phyloP scores from a whole-genome alignment of 2,113 vertebrate species.

The Urocitellus parryii region DNA sequence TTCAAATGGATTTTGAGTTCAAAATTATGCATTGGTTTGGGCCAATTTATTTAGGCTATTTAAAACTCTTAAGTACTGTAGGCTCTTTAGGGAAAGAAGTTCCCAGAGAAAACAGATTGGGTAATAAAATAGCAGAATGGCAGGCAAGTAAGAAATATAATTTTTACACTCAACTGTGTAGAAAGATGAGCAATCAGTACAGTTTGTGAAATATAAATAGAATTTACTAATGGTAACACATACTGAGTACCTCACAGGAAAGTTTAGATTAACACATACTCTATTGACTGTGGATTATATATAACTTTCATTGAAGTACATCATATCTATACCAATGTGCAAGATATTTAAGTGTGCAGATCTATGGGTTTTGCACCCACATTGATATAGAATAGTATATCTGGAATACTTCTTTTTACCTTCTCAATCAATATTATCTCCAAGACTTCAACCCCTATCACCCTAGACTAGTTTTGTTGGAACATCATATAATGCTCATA shows the following conservation, averaged over 20 bases:
- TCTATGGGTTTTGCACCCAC: neutral
- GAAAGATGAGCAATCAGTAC: neutral
- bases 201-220: neutral
- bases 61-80: slow-evolving; percentile 25
- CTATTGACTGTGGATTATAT: neutral
- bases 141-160: neutral
- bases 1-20: slow-evolving; percentile 34
- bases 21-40: neutral
- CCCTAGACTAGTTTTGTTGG: neutral
- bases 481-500: neutral
- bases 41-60: slow-evolving; percentile 40
- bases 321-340: neutral
- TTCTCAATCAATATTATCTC: neutral
- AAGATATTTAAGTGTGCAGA: neutral
- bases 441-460: neutral
- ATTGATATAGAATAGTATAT: neutral
- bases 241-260: neutral
- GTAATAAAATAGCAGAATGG: neutral
- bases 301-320: neutral
- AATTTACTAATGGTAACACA: neutral
- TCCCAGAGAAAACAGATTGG: neutral
- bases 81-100: neutral
- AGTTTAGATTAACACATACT: neutral
- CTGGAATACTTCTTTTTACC: neutral
- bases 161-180: neutral